Percentiles rank a stretch among this genome's conserved stretches.
phyloP scores from a whole-genome alignment of 2,888 invertebrate species.

The Amorpha juglandis region DNA sequence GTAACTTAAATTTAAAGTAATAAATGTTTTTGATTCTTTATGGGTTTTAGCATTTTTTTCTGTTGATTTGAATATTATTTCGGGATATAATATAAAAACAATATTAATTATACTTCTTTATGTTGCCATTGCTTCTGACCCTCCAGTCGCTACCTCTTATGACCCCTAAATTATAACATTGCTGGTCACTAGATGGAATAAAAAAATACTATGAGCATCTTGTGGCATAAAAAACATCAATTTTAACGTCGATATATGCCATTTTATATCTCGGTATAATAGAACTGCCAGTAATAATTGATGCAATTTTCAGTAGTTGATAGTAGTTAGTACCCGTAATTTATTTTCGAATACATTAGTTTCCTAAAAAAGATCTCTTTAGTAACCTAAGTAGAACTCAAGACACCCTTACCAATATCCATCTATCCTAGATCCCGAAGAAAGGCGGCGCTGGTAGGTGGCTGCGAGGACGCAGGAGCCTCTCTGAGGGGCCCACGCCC shows the following conservation, averaged over 20 bases:
- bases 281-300: not conserved
- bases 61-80: too few relatives aligned
- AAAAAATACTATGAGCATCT: conserved; percentile 48
- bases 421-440: conserved; percentile 67
- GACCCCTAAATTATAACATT: conserved; percentile 58
- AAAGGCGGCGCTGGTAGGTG: conserved; percentile 66
- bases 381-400: conserved; percentile 11
- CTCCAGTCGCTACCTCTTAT: conserved; percentile 47
- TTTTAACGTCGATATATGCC: too few relatives aligned
- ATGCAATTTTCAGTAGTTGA: not conserved
- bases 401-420: conserved; percentile 41
- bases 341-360: not conserved
- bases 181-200: conserved; percentile 68
- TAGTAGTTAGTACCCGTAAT: not conserved
- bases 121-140: conserved; percentile 39
- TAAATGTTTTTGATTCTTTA: too few relatives aligned
- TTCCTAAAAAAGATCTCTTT: not conserved
- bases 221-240: not conserved
- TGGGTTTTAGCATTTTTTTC: too few relatives aligned
- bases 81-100: too few relatives aligned
- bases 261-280: not conserved
- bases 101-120: too few relatives aligned
- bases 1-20: too few relatives aligned
- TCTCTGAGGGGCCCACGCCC: conserved; percentile 62
- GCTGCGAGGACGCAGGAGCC: conserved; percentile 72